Evolutionary conservation across 2,113 vertebrate genomes (phyloP), one percentile per base, ranked within the genome.

Genomic region (Blennius ocellaris): DNA sequence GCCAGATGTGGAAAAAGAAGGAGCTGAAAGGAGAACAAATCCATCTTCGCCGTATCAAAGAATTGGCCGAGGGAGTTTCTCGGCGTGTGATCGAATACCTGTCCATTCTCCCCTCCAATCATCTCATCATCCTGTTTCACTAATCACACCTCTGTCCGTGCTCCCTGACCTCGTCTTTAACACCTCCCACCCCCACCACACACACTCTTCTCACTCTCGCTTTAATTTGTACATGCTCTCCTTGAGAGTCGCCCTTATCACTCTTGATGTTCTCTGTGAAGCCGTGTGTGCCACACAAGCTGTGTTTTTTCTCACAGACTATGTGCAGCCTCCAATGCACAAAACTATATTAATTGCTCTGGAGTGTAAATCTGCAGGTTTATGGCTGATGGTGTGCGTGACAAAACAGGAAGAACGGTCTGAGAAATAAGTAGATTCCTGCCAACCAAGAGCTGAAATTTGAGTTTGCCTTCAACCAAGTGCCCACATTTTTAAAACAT

Each of bases 11-110:
- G 51, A 38, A 62, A 53, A 64, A 53, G 7, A 51, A 30, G 21
- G 15, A 6, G 66, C 21, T 21, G 16, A 14, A 40, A 40, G 63
- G 17, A 48, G 21, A 69, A 47, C 6, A 52, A 58, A 78, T 78
- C 51, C 11, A 54, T 82, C 64, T 71, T 6, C 36, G 47, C 61
- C 7, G 0, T 4, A 48, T 67, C 41, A 36, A 67, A 80, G 54
- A 69, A 76, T 67, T 51, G 73, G 44, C 64, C 10, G 47, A 72
- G 60, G 52, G 21, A 74, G 37, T 72, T 56, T 76, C 38, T 59
- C 30, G 38, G 41, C 17, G 44, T 66, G 9, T 75, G 75, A 83
- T 64, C 70, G 56, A 83, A 67, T 52, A 63, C 21, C 56, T 63
- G 47, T 71, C 73, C n/a, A 30, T 16, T 38, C 50, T 15, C 52